Conservation (phyloP, 2,888 invertebrate species). For the Sabatieria punctata region DNA sequence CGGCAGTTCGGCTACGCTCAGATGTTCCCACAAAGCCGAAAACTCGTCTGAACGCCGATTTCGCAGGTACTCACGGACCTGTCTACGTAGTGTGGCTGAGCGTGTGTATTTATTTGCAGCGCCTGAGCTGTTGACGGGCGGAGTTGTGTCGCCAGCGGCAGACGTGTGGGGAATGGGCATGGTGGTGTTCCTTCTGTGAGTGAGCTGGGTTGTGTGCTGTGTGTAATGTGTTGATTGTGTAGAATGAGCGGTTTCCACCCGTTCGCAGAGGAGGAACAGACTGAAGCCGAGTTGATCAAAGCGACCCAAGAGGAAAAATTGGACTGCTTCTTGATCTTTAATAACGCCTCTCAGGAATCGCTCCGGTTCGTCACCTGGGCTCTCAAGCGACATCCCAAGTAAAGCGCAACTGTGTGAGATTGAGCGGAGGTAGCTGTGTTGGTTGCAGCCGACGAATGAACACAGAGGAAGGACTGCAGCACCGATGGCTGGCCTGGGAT, state of each 20-base stretch:
- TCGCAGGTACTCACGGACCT: too few relatives aligned
- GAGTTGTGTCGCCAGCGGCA: slow-evolving; percentile 61
- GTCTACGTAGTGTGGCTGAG: too few relatives aligned
- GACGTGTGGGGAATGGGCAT: slow-evolving; percentile 94
- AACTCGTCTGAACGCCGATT: too few relatives aligned
- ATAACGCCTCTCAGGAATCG: slow-evolving; percentile 79
- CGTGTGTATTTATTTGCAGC: slow-evolving; percentile 45
- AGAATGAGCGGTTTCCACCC: slow-evolving; percentile 73
- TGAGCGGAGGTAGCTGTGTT: too few relatives aligned
- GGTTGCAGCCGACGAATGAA: slow-evolving; percentile 69
- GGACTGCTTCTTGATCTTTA: slow-evolving; percentile 79
- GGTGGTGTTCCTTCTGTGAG: slow-evolving; percentile 62
- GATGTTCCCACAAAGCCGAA: too few relatives aligned
- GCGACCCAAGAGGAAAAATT: slow-evolving; percentile 74
- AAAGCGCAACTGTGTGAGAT: too few relatives aligned
- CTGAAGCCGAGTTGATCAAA: slow-evolving; percentile 62
- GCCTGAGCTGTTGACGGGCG: slow-evolving; percentile 71
- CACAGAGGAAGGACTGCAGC: slow-evolving; percentile 82
- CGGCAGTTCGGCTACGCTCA: slow-evolving; percentile 4
- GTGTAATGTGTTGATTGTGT: slow-evolving; percentile 10
- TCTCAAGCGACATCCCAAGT: slow-evolving; percentile 82
- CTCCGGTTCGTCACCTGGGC: slow-evolving; percentile 83
- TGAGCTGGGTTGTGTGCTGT: slow-evolving; percentile 11
- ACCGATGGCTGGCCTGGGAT: slow-evolving; percentile 79
- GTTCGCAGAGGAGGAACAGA: slow-evolving; percentile 52